These are phyloP conservation scores for Herpetotheres cachinnans DNA, from an alignment of 2,113 vertebrate species.

Conservation along the genomic window DNA sequence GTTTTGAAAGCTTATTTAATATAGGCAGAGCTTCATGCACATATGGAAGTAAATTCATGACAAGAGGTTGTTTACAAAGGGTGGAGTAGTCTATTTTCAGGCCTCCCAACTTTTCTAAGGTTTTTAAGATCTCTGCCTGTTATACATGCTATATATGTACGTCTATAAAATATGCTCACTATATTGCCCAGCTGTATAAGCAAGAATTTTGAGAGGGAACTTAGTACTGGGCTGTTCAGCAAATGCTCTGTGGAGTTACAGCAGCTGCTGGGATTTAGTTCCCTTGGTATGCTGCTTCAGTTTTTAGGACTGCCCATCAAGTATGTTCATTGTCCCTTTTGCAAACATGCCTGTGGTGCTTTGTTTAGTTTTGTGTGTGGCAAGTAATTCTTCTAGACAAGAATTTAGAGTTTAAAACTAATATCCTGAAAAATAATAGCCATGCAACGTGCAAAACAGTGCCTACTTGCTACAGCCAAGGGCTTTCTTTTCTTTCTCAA, in stretches of 20 bases:
- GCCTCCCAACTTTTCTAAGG: background rate
- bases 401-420: background rate
- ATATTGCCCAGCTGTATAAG: conserved; percentile 48
- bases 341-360: background rate
- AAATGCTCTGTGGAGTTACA: conserved; percentile 11
- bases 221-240: conserved; percentile 16
- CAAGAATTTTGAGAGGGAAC: conserved; percentile 34
- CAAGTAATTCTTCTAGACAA: background rate
- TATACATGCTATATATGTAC: background rate
- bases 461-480: background rate
- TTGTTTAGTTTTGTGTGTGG: background rate
- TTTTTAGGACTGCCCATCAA: conserved; percentile 22
- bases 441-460: background rate
- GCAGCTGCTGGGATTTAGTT: conserved; percentile 67
- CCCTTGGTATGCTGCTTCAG: background rate
- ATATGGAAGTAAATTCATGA: conserved; percentile 10
- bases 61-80: conserved; percentile 24
- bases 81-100: conserved; percentile 19
- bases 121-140: background rate
- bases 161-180: background rate
- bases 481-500: background rate
- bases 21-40: background rate
- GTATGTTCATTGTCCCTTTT: background rate
- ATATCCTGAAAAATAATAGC: background rate
- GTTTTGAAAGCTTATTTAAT: background rate